Conservation (phyloP, 2,797 vertebrate species). For the Molothrus ater region DNA sequence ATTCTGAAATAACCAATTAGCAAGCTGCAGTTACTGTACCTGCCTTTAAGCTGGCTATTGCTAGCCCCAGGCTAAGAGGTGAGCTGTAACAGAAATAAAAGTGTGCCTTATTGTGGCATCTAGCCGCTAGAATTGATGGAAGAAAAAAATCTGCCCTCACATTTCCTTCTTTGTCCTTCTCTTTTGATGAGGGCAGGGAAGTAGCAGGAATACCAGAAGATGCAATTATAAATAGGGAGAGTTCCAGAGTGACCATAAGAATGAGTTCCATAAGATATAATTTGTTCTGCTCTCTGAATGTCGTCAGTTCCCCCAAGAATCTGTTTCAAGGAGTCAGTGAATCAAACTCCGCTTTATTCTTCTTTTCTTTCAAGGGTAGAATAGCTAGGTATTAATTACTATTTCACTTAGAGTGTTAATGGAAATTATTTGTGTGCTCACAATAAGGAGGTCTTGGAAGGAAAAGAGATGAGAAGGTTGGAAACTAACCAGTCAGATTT, state of each 20-base stretch:
- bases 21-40: neutral
- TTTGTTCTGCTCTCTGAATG: constrained; percentile 36
- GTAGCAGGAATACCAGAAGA: neutral
- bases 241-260: neutral
- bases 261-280: neutral
- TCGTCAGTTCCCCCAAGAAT: constrained; percentile 4
- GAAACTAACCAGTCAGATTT: neutral
- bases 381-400: constrained; percentile 28
- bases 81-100: neutral
- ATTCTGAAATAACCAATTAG: constrained; percentile 50
- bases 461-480: neutral
- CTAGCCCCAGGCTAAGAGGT: neutral
- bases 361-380: neutral
- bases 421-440: neutral
- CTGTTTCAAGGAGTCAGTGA: neutral
- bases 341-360: neutral
- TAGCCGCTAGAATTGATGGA: neutral
- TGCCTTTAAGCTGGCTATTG: constrained; percentile 1
- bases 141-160: neutral
- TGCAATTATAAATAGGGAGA: neutral
- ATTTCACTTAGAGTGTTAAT: neutral
- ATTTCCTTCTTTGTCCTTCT: neutral
- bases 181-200: neutral
- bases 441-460: neutral
- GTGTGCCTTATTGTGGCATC: neutral